Evolutionary conservation across 2,797 vertebrate genomes (phyloP).

Genomic region (Anguilla anguilla): DNA sequence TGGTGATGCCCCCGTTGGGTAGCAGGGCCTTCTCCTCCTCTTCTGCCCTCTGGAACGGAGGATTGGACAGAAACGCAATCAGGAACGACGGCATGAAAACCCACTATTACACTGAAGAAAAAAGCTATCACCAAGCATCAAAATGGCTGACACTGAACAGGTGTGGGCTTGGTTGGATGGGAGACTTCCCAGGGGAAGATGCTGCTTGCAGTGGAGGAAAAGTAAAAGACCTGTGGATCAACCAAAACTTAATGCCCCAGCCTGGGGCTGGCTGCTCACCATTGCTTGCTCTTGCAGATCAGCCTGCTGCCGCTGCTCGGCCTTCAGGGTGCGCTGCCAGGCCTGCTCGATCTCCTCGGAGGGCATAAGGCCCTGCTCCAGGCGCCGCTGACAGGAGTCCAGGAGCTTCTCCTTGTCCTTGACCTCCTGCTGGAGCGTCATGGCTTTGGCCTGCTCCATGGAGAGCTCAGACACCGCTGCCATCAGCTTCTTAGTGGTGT

Average conservation of each 20-base stretch:
- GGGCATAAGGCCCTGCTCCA: conserved; percentile 80
- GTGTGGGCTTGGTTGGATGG: neutral
- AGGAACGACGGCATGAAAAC: neutral
- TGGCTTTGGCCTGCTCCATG: conserved; percentile 78
- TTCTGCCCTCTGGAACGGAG: conserved; percentile 63
- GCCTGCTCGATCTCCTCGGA: conserved; percentile 77
- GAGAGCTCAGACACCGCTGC: conserved; percentile 84
- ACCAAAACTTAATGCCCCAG: neutral
- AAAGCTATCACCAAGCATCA: neutral
- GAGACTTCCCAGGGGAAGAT: neutral
- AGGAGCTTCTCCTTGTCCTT: conserved; percentile 78
- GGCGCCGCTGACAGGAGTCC: conserved; percentile 71
- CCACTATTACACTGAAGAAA: neutral
- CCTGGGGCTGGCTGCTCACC: conserved; percentile 66
- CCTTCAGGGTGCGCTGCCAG: conserved; percentile 71
- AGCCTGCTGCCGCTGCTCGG: conserved; percentile 69
- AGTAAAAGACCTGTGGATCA: neutral
- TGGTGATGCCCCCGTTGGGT: conserved; percentile 67
- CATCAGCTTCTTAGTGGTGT: conserved; percentile 77
- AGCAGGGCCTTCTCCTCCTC: conserved; percentile 69
- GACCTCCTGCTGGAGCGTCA: conserved; percentile 82
- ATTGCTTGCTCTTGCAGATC: conserved; percentile 69
- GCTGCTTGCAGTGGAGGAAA: neutral
- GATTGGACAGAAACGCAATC: neutral
- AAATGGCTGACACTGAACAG: neutral